Base-by-base conservation (phyloP, 2,113 vertebrate genomes). In the Numenius arquata region DNA sequence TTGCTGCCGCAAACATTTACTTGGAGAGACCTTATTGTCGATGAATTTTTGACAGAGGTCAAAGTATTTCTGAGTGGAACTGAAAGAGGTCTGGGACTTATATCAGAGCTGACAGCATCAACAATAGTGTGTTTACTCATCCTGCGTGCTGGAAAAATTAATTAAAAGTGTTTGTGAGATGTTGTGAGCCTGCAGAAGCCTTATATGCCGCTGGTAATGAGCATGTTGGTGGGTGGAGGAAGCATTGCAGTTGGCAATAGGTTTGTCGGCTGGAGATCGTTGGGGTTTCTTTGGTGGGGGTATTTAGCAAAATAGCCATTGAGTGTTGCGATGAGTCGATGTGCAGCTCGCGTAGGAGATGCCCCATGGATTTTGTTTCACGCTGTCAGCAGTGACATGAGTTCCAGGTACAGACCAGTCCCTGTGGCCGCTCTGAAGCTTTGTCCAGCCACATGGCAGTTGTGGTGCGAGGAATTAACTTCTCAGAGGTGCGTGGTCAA, bases 21-120 rank as follows among this genome's bases (percentile, higher is more conserved):
- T 95, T 61, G 89, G 65, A 91, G 95, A 95, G 96, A 97, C 95
- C 92, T 95, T 91, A 86, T 79, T 95, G 95, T 92, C 95, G 82
- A 92, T 95, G 92, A 93, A 68, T 96, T 96, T 96, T 91, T 96
- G 96, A 97, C 96, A 96, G 96, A 90, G 96, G 96, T 96, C 96
- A 79, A 45, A 90, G 86, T 89, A 86, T 95, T 96, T 96, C 94
- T 95, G 90, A 96, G 92, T 45, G 92, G 56, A 95, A 89, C 94
- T 94, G 95, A 76, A 95, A 93, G 95, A 95, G 96, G 92, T 92
- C 95, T 78, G 73, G 87, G 94, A 32, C 95, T 96, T 62, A 13
- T 56, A 96, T 94, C 86, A 93, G 61, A 80, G 90, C 95, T 81
- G 94, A 95, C 95, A 96, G 95, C 96, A 90, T 67, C 94, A 71